Evolutionary conservation across 2,888 invertebrate genomes (phyloP), one percentile per base, ranked within the genome.

Genomic region (Lampropteryx suffumata): DNA sequence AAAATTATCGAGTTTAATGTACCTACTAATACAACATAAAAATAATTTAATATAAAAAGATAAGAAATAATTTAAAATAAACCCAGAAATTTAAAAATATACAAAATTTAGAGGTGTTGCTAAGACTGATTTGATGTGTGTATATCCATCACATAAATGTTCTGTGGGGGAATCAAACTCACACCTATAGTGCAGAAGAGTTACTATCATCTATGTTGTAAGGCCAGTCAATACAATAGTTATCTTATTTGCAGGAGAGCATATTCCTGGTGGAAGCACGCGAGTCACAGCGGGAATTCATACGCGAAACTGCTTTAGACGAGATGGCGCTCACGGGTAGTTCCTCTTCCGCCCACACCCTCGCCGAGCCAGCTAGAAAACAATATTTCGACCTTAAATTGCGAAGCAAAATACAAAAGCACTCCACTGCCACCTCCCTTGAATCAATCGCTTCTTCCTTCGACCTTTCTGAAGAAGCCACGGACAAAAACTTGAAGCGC

Each of bases 241-340:
- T n/a, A n/a, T n/a, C n/a, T n/a, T n/a, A n/a, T n/a, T n/a, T 60
- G 66, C 80, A 93, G 93, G 96, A 96, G 84, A 96, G 95, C 76
- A 94, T 97, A 71, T 97, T 96, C 80, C 83, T 95, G 72, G 84
- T 96, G 62, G 95, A 95, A 81, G 95, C 95, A 17, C 93, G 95
- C 61, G 95, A 94, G 71, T 94, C 93, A 52, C 94, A 95, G 70
- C 92, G 93, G 55, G 92, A 92, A 12, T 65, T 94, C 30, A 91
- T 94, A 72, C 75, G 72, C 37, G 65, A 71, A 50, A 76, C 84
- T 3, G 80, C 79, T 10, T 52, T 76, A 24, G 82, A 83, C 7
- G 74, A 72, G 14, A 47, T 59, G 14, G 59, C 67, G 8, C 45
- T 55, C 35, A 58, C 65, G 26, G 68, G 59, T 26, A 65, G 65